Evolutionary conservation across 2,888 invertebrate species (phyloP), one percentile per base, ranked within the genome.

Genomic region (Cancer borealis): DNA sequence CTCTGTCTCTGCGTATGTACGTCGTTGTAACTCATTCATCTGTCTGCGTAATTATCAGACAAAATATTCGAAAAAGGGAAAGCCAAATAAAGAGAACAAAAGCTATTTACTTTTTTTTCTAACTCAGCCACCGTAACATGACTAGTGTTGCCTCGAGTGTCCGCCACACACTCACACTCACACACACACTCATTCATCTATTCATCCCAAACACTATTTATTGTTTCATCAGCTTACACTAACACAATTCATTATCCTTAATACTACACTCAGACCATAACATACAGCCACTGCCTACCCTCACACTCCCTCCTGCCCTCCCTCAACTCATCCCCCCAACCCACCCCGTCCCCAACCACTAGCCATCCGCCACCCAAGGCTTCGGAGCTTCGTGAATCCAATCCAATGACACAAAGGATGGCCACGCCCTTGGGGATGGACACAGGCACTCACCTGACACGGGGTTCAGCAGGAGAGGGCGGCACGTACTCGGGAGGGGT

Each of bases 151-250:
- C 47, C 39, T 10, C 1, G 84, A 10, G 84, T 26, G 17, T 26
- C 21, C 88, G 39, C 47, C 49, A 49, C 89, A 46, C 89, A 89
- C 89, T 47, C 88, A 88, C 89, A 89, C 89, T 47, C 89, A 89
- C 89, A 89, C 89, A 89, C 89, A 47, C 47, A 88, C 88, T 17
- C 89, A 84, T 84, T 14, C 84, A 30, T 84, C 14, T 30, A 84
- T 39, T 39, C 73, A 26, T 73, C 73, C 1, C 73, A 73, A 73
- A 73, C 73, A 73, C n/a, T 26, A 73, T 73, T 26, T n/a, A 73
- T 73, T 73, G 10, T 26, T n/a, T 26, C 73, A 26, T 2, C 10
- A 73, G 10, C 54, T 73, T 26, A n/a, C n/a, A n/a, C 8, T 73
- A 73, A 26, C 73, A 73, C n/a, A 1, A 21, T 8, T 26, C 8